A percentile compares a stretch with the other conserved stretches of the same genome.
These are phyloP conservation scores for Apogon talboti DNA, from an alignment of 2,797 vertebrate genomes.

Conservation along the genomic window DNA sequence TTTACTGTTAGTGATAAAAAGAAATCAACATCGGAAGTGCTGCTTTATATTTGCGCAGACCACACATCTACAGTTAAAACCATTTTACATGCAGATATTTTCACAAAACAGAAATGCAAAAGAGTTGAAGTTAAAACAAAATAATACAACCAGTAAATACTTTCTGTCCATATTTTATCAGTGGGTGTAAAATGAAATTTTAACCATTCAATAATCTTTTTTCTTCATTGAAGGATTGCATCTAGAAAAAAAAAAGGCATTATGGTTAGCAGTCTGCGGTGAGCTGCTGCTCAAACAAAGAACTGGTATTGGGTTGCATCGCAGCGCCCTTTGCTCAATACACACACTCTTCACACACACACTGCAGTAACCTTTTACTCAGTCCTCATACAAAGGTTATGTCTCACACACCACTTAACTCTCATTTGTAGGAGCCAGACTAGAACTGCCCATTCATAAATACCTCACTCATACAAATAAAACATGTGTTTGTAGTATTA, in stretches of 20 bases:
- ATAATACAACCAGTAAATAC: slow-evolving; percentile 2
- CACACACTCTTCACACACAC: slow-evolving; percentile 32
- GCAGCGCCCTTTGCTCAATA: slow-evolving; percentile 76
- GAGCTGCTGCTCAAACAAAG: slow-evolving; percentile 68
- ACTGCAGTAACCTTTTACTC: slow-evolving; percentile 59
- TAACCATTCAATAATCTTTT: not conserved
- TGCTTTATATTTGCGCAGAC: slow-evolving; percentile 26
- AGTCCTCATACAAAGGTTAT: slow-evolving; percentile 62
- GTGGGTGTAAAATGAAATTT: not conserved
- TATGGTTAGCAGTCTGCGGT: slow-evolving; percentile 46
- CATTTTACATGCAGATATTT: too few relatives aligned
- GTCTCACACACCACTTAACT: slow-evolving; percentile 62
- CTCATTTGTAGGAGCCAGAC: slow-evolving; percentile 54
- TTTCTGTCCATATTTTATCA: slow-evolving; percentile 1
- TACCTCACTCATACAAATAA: slow-evolving; percentile 38
- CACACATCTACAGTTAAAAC: too few relatives aligned
- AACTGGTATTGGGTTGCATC: slow-evolving; percentile 79
- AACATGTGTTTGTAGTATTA: slow-evolving; percentile 18
- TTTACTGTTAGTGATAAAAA: slow-evolving; percentile 61
- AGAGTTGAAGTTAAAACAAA: not conserved
- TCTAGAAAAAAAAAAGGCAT: slow-evolving; percentile 37
- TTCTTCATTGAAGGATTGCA: slow-evolving; percentile 28
- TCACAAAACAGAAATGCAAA: slow-evolving; percentile 12
- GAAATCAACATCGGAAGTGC: slow-evolving; percentile 7
- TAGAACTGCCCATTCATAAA: slow-evolving; percentile 66